Evolutionary conservation across 1,140 invertebrate genomes (phyloP), one percentile per base, ranked within the genome.

Genomic region (Galleria mellonella): DNA sequence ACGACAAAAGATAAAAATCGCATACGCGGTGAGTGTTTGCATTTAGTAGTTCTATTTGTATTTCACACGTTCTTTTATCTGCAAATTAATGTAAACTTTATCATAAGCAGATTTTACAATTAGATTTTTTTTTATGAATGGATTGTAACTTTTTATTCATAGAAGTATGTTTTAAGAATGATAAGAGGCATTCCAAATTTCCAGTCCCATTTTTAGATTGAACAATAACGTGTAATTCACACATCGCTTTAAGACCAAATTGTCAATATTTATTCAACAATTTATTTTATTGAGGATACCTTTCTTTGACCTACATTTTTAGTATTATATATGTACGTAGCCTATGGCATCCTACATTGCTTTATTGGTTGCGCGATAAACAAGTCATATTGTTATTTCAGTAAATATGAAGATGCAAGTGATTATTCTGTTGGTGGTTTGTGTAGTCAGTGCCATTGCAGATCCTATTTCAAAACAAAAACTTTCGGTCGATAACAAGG

Each of bases 301-400:
- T 76, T 79, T 79, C 75, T 79, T 70, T 58, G 67, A 63, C 75
- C 71, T 47, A 63, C 43, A 60, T 61, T 42, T 47, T 45, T 37
- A 35, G 14, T 41, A 61, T 63, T 72, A 79, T 69, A 76, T 60
- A 66, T 42, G n/a, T 17, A 17, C 35, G 14, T 13, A 37, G 17
- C 2, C 17, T 6, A 37, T 37, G 5, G 15, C 13, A 37, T 37
- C 9, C 14, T 23, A 23, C 6, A 23, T 3, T 23, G 6, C 17
- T 23, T 6, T 23, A 6, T 23, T 23, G 17, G 17, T 23, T 3
- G 17, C 6, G 6, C 2, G 17, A 23, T 23, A 23, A n/a, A n/a
- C n/a, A n/a, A n/a, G 6, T 35, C 4, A 35, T 37, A 37, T 48
- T 27, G 7, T 51, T 12, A 23, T 78, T 74, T 32, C 65, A 82